A percentile compares a stretch with the other conserved stretches of the same genome.
Conservation (phyloP, 2,888 invertebrate species). For the Scaptomyza caliginosa region DNA sequence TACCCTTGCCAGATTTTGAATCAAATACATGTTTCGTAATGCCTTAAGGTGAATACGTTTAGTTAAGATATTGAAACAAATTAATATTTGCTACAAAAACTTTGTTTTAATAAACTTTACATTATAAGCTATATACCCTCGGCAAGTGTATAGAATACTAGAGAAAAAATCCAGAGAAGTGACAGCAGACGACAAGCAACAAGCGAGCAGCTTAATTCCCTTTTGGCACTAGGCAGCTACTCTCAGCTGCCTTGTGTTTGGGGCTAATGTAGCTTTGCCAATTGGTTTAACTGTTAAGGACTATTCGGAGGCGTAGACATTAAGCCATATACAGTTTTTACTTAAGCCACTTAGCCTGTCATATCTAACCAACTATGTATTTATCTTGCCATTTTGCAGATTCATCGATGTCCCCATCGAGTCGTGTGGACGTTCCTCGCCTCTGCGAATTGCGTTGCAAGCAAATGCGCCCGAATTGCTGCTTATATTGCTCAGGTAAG, state of each 20-base stretch:
- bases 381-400: conserved; percentile 56
- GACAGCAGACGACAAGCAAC: conserved; percentile 39
- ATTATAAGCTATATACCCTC: not conserved
- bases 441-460: conserved; percentile 90
- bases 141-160: not conserved
- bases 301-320: conserved; percentile 33
- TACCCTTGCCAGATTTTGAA: conserved; percentile 1
- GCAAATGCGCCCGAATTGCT: conserved; percentile 90
- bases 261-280: conserved; percentile 45
- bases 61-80: not conserved
- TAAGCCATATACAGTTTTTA: conserved; percentile 19
- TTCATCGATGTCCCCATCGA: conserved; percentile 93
- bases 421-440: conserved; percentile 90
- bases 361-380: conserved; percentile 13
- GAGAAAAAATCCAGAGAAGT: conserved; percentile 1
- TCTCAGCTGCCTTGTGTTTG: not conserved
- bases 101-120: not conserved
- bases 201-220: conserved; percentile 54
- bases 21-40: too few species aligned
- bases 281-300: conserved; percentile 42
- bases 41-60: not conserved
- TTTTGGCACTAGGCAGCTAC: conserved; percentile 22
- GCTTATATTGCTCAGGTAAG: conserved; percentile 87
- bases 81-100: too few species aligned
- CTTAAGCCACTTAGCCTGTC: conserved; percentile 10